Percentiles rank a stretch among this genome's conserved stretches.
Evolutionary conservation across 1,140 invertebrate genomes (phyloP).

Genomic region (Bombus turneri): DNA sequence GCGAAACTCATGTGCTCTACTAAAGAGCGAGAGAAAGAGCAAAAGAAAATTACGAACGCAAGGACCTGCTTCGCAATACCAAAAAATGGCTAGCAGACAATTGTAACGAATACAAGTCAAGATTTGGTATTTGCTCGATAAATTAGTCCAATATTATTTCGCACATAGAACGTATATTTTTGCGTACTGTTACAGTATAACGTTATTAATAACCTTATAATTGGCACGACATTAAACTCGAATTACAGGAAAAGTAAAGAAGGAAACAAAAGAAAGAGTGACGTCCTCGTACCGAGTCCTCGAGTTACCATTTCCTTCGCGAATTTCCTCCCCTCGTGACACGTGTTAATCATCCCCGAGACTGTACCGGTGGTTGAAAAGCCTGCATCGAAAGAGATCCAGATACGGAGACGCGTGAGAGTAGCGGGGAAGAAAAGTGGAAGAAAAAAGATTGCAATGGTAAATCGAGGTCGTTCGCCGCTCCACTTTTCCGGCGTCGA

Average conservation of each 20-base stretch:
- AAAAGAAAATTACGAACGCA: too few species aligned
- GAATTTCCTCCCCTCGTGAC: background rate
- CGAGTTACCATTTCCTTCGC: background rate
- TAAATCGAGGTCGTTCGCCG: constrained; percentile 43
- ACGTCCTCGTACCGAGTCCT: background rate
- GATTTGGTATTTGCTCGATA: background rate
- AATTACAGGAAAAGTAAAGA: too few species aligned
- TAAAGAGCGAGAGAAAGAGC: background rate
- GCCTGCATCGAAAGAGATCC: constrained; percentile 10
- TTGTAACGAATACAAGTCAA: background rate
- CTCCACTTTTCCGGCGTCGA: constrained; percentile 33
- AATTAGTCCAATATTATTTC: too few species aligned
- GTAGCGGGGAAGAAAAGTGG: background rate
- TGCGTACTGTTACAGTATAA: rapidly evolving
- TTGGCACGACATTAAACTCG: too few species aligned
- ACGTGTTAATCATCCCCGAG: constrained; percentile 4
- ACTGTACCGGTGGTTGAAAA: background rate
- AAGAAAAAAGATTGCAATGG: constrained; percentile 21
- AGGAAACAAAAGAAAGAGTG: background rate
- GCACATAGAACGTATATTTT: too few species aligned
- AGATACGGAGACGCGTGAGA: background rate
- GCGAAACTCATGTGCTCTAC: background rate
- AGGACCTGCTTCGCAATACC: background rate
- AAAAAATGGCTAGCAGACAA: too few species aligned
- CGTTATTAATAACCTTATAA: too few species aligned